These are phyloP conservation scores for Hepsetus odoe DNA, from an alignment of 2,113 vertebrate species.

Conservation along the genomic window DNA sequence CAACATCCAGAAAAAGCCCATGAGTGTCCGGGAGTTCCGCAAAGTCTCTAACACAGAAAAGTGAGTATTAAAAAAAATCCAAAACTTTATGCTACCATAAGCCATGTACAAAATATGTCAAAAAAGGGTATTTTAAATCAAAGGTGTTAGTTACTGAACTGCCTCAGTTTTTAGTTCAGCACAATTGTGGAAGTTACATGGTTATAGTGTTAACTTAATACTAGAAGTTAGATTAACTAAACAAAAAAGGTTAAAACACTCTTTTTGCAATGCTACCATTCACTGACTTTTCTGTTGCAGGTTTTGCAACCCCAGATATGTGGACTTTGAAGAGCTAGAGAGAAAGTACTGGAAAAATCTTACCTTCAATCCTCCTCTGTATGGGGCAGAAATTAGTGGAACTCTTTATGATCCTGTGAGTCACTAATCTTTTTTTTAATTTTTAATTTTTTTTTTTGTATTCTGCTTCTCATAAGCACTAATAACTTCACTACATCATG, in stretches of 20 bases:
- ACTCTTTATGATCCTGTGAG: constrained; percentile 91
- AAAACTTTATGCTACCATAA: no score
- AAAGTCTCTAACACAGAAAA: constrained; percentile 92
- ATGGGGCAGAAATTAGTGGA: constrained; percentile 93
- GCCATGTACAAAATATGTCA: no score
- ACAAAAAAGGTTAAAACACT: no score
- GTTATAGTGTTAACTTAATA: no score
- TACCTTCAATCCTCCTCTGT: constrained; percentile 94
- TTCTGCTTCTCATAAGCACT: not conserved
- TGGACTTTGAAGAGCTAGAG: constrained; percentile 92
- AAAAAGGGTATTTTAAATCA: no score
- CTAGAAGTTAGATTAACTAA: no score
- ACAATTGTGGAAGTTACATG: no score
- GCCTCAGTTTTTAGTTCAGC: no score
- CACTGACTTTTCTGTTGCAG: constrained; percentile 63
- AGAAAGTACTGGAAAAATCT: constrained; percentile 98
- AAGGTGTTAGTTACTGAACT: no score
- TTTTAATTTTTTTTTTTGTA: not conserved
- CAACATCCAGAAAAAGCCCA: constrained; percentile 99
- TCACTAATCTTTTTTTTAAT: constrained; percentile 3
- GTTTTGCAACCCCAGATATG: constrained; percentile 89
- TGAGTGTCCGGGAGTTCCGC: constrained; percentile 92
- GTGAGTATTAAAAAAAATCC: constrained; percentile 68
- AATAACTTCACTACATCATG: not conserved
- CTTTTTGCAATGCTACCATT: not conserved